Conservation (phyloP, 2,797 vertebrate genomes). For the Cynodonichthys magdalenae region DNA sequence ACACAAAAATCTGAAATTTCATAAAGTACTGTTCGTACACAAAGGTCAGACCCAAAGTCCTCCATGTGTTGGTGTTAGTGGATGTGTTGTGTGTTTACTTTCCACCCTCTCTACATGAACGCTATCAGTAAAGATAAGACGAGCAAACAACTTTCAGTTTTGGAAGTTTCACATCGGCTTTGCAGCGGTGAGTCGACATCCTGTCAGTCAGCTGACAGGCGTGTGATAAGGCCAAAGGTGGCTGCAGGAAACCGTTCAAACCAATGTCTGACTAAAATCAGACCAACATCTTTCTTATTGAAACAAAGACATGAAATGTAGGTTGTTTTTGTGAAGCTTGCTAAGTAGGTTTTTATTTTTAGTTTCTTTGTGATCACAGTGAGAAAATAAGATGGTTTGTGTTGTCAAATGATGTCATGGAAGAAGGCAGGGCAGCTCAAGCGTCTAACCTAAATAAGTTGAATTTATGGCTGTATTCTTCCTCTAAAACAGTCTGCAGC, state of each 20-base stretch:
- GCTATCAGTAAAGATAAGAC: background rate
- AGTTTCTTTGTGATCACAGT: background rate
- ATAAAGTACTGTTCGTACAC: background rate
- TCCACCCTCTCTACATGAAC: background rate
- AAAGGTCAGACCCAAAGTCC: background rate
- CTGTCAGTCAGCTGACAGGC: slow-evolving; percentile 62
- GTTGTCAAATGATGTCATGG: background rate
- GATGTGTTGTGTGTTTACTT: background rate
- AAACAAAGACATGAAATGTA: background rate
- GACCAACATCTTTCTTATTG: background rate
- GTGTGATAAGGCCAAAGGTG: slow-evolving; percentile 54
- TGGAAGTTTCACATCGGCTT: slow-evolving; percentile 26
- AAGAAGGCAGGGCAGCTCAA: background rate
- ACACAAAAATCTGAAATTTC: background rate
- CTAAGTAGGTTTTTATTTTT: background rate
- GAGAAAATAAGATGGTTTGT: too few species aligned
- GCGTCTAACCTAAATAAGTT: too few species aligned
- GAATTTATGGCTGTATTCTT: too few species aligned
- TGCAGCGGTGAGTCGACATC: slow-evolving; percentile 40
- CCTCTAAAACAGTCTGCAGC: too few species aligned
- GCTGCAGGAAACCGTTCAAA: background rate
- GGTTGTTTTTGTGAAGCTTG: background rate
- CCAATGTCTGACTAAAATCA: background rate
- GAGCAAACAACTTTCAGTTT: slow-evolving; percentile 19
- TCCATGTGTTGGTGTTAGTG: background rate